These are phyloP conservation scores for Acronicta psi DNA, from an alignment of 2,888 invertebrate genomes.

Conservation along the genomic window DNA sequence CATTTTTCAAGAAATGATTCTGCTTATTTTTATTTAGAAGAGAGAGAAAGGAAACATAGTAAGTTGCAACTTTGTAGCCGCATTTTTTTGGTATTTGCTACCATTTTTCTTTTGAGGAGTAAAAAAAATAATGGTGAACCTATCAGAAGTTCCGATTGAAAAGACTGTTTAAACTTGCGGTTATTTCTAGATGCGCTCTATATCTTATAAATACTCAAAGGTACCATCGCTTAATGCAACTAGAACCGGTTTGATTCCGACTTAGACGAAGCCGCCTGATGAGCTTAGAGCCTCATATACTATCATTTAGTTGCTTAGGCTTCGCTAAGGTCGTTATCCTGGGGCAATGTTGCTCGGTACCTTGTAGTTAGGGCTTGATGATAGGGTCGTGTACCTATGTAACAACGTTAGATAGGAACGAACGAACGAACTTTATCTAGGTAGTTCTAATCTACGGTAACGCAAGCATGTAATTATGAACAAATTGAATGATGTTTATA, in stretches of 20 bases:
- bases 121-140: too few relatives aligned
- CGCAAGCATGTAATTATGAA: too few relatives aligned
- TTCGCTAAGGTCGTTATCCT: slow-evolving; percentile 36
- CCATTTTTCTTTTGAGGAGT: too few relatives aligned
- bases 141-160: too few relatives aligned
- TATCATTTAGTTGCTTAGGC: slow-evolving; percentile 37
- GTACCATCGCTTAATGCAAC: neutral
- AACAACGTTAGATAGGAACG: neutral
- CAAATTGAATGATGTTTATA: too few relatives aligned
- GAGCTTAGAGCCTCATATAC: slow-evolving; percentile 36
- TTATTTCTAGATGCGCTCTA: slow-evolving; percentile 9
- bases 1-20: too few relatives aligned
- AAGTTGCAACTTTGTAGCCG: too few relatives aligned
- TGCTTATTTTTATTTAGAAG: too few relatives aligned
- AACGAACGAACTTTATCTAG: too few relatives aligned
- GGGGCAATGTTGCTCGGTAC: slow-evolving; percentile 5
- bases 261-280: slow-evolving; percentile 34
- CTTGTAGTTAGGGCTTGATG: slow-evolving; percentile 22
- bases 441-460: neutral
- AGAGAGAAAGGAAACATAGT: too few relatives aligned
- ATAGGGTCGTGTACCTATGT: slow-evolving; percentile 6
- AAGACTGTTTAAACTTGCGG: neutral
- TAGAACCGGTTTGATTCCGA: slow-evolving; percentile 48
- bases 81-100: too few relatives aligned
- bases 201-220: slow-evolving; percentile 6